Conservation (phyloP, 1,140 invertebrate genomes). For the Tetramorium alpestre region DNA sequence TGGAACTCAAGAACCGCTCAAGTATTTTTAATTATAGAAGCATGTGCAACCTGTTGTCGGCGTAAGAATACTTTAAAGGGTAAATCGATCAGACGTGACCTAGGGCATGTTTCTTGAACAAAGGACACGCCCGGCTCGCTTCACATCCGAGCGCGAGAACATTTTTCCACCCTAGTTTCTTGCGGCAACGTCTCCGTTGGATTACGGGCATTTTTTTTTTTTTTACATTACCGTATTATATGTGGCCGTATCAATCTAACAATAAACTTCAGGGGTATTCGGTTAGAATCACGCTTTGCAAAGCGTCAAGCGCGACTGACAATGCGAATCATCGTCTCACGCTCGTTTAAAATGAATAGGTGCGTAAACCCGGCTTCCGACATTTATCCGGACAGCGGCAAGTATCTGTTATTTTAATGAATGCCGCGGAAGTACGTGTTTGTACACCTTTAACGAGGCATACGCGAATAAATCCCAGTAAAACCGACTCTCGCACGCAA, state of each 20-base stretch:
- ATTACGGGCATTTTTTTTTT: conserved; percentile 65
- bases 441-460: conserved; percentile 60
- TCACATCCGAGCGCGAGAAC: conserved; percentile 13
- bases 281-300: conserved; percentile 47
- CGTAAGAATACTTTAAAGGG: conserved; percentile 41
- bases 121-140: conserved; percentile 9
- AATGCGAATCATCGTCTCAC: conserved; percentile 28
- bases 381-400: conserved; percentile 27
- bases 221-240: neutral
- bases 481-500: conserved; percentile 49
- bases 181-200: conserved; percentile 24
- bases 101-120: conserved; percentile 29
- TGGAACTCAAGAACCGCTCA: neutral
- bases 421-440: conserved; percentile 38
- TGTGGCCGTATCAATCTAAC: conserved; percentile 30
- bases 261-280: conserved; percentile 29
- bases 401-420: conserved; percentile 57
- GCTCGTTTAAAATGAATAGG: conserved; percentile 51
- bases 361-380: conserved; percentile 16
- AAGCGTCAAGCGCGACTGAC: neutral
- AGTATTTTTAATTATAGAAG: conserved; percentile 46
- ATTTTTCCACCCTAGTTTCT: conserved; percentile 38
- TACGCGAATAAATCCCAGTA: conserved; percentile 50
- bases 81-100: conserved; percentile 50
- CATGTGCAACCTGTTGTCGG: conserved; percentile 13